Conservation (phyloP, 2,113 vertebrate genomes). For the Zootoca vivipara region DNA sequence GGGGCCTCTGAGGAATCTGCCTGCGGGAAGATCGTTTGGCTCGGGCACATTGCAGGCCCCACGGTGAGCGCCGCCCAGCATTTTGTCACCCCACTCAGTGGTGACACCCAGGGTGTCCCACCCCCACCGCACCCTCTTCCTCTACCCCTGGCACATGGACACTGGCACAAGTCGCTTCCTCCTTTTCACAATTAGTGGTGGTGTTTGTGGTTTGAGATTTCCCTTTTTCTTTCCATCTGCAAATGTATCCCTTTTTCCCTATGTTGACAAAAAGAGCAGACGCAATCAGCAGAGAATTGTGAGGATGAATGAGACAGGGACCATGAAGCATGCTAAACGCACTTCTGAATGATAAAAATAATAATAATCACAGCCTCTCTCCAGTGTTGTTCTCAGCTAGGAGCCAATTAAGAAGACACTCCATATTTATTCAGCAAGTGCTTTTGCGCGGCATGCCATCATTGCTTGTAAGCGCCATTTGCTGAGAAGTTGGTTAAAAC, state of each 20-base stretch:
- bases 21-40: no score
- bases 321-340: neutral
- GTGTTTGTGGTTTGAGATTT: no score
- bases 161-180: no score
- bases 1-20: no score
- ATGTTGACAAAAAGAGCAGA: neutral
- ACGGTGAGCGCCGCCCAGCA: no score
- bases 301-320: neutral
- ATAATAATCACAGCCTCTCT: neutral
- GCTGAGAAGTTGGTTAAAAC: neutral
- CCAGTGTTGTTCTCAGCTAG: neutral
- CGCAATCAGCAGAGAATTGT: neutral
- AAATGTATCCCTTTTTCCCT: neutral
- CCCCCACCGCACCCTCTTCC: no score
- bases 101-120: no score
- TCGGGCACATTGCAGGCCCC: no score
- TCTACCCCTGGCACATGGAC: no score
- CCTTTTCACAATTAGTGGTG: no score
- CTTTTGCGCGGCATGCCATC: neutral
- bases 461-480: neutral
- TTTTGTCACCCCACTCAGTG: no score
- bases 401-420: neutral
- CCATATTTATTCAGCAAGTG: neutral
- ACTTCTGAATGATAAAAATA: neutral
- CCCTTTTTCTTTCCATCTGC: no score